These are phyloP conservation scores for Branchipolynoe longqiensis DNA, from an alignment of 2,888 invertebrate species.

Conservation along the genomic window DNA sequence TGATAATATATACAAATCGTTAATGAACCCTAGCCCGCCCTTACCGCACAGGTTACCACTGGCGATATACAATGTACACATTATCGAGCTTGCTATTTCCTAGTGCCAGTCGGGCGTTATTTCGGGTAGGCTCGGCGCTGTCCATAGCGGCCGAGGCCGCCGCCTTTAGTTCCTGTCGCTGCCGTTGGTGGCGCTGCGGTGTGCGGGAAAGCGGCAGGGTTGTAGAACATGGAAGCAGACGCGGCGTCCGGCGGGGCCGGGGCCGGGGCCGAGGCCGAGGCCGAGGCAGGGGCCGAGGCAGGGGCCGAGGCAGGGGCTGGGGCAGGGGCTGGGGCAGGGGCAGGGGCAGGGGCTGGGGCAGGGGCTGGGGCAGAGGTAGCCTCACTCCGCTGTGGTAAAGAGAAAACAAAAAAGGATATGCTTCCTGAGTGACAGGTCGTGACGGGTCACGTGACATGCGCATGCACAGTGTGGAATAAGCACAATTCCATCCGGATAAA, in stretches of 20 bases:
- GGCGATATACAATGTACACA: conserved; percentile 3
- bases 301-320: neutral
- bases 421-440: no score
- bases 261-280: neutral
- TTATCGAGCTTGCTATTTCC: neutral
- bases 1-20: neutral
- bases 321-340: neutral
- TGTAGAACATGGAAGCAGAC: conserved; percentile 58
- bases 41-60: no score
- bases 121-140: conserved; percentile 63
- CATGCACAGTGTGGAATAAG: no score
- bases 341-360: neutral
- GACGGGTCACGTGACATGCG: no score
- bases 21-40: neutral
- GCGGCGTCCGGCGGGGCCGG: conserved; percentile 7
- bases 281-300: neutral
- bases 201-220: conserved; percentile 58
- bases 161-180: neutral
- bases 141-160: conserved; percentile 57
- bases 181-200: conserved; percentile 26
- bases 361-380: neutral
- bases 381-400: neutral
- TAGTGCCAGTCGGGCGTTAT: conserved; percentile 20
- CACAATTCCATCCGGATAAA: no score
- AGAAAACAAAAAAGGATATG: neutral